Percentiles rank a stretch among this genome's conserved stretches.
These are phyloP conservation scores for Orthosia cruda DNA, from an alignment of 2,888 invertebrate genomes.

Conservation along the genomic window DNA sequence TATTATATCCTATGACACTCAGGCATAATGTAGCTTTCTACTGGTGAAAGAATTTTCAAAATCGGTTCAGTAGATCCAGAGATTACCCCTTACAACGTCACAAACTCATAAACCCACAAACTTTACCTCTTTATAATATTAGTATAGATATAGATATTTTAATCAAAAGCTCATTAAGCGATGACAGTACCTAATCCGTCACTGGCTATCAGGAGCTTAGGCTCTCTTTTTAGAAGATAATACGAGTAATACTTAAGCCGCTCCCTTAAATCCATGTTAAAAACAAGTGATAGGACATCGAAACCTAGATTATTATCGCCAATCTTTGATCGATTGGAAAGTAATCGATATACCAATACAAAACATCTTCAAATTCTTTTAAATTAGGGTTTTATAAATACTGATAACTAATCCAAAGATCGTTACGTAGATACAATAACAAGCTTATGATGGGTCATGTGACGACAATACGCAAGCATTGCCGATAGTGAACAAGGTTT, in stretches of 20 bases:
- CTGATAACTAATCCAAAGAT: constrained; percentile 58
- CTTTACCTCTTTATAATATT: too few species aligned
- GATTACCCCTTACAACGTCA: too few species aligned
- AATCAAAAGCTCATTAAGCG: not conserved
- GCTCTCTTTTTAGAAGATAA: constrained; percentile 1
- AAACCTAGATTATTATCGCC: constrained; percentile 15
- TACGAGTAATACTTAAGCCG: not conserved
- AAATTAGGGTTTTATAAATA: constrained; percentile 30
- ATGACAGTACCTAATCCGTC: not conserved
- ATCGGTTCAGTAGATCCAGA: too few species aligned
- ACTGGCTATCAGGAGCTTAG: not conserved
- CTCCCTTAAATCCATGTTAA: constrained; percentile 26
- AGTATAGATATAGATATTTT: not conserved
- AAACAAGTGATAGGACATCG: constrained; percentile 45
- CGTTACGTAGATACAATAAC: constrained; percentile 25
- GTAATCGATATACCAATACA: constrained; percentile 50
- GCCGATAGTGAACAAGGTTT: constrained; percentile 11
- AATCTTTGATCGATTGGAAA: constrained; percentile 57
- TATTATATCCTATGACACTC: too few species aligned
- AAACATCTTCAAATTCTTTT: constrained; percentile 48
- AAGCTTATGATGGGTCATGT: constrained; percentile 38
- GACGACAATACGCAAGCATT: not conserved
- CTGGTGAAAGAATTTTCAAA: too few species aligned
- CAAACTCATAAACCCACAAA: too few species aligned
- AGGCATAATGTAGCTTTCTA: too few species aligned